Evolutionary conservation across 1,140 invertebrate genomes (phyloP), one percentile per base, ranked within the genome.

Genomic region (Dreissena polymorpha): DNA sequence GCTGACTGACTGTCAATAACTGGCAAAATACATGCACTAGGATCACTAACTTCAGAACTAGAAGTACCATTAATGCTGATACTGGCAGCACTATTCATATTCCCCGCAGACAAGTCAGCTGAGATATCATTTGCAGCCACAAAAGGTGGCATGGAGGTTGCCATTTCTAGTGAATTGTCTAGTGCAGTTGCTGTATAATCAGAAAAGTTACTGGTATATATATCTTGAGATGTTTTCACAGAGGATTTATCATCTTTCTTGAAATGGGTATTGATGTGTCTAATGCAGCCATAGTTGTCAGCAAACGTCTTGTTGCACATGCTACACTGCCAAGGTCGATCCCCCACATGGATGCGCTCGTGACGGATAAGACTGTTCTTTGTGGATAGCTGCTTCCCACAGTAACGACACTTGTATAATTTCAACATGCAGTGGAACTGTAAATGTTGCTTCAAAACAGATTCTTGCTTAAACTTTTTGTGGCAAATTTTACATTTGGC

Each of bases 351-450:
- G n/a, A 81, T 81, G 16, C 84, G 63, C 55, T 81, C 78, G 51
- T 85, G 84, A 23, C 81, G 72, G 27, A 76, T 70, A 5, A 83
- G 65, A 51, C 81, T 83, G 65, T 83, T 50, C 51, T 77, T 76
- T 12, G 81, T 76, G 10, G 73, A 60, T 10, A 83, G 55, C 67
- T 76, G 73, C 71, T 83, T 83, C 29, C 81, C 72, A 51, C 81
- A 83, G 68, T 83, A 77, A 8, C 74, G 64, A 63, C 81, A 83
- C 50, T 82, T 82, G 60, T 82, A 82, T 18, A 82, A 25, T 49
- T 82, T 82, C 79, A 82, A 72, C 79, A 82, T 82, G 21, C 79
- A 82, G 27, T 74, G 68, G 57, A 82, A 82, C 63, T 73, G 79
- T 29, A 73, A 27, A 51, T 82, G 79, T 50, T 82, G 70, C 39